These are phyloP conservation scores for Oasisia sp. DNA, from an alignment of 2,888 invertebrate species.

Conservation along the genomic window DNA sequence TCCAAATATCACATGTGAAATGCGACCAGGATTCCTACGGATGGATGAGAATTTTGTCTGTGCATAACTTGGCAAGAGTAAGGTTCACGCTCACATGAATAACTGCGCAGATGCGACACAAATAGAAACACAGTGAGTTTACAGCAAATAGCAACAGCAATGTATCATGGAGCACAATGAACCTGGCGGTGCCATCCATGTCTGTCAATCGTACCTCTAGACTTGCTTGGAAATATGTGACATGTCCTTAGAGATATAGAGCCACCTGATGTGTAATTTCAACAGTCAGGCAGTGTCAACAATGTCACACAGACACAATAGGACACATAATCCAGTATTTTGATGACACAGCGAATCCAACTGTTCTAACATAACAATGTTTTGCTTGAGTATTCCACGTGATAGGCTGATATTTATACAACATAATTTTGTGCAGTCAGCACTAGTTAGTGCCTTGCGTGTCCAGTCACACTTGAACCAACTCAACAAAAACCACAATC, in stretches of 20 bases:
- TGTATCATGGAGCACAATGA: neutral
- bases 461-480: neutral
- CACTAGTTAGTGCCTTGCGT: neutral
- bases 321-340: neutral
- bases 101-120: neutral
- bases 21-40: neutral
- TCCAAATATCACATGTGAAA: neutral
- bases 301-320: neutral
- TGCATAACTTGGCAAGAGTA: neutral
- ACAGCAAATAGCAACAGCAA: neutral
- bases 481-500: constrained; percentile 10
- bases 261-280: neutral
- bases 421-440: neutral
- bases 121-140: neutral
- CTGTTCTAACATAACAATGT: neutral
- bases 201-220: neutral
- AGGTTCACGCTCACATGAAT: neutral
- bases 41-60: neutral
- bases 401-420: neutral
- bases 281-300: neutral
- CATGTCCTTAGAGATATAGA: neutral
- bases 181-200: neutral
- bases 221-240: neutral
- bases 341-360: neutral
- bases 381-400: neutral